Evolutionary conservation across 92 coral and sea anemone genomes (phyloP), one percentile per base, ranked within the genome.

Genomic region (Palythoa caribaeorum): DNA sequence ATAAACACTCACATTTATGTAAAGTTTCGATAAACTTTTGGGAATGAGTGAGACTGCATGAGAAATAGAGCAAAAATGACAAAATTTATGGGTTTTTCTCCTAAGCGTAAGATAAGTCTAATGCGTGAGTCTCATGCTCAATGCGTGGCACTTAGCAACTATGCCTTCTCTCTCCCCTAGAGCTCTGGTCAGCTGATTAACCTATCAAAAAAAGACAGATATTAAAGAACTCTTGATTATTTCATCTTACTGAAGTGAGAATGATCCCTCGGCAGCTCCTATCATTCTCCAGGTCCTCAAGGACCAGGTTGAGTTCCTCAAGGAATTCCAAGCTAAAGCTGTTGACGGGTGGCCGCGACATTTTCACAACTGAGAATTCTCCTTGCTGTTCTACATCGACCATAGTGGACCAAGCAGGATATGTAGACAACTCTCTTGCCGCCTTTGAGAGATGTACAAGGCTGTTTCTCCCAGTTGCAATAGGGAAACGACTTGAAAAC

Each of bases 281-380:
- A 21, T 94, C 95, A 63, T 86, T 76, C 87, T 97, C 98, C 38
- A 97, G 92, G n/a, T 88, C 89, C 48, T 88, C 90, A 59, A 95
- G 80, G 14, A 83, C 91, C 35, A 88, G 54, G 86, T 87, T 92
- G 35, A 97, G 88, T 84, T 97, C 97, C 76, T 94, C 89, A 9
- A 97, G 87, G 80, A 95, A 92, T 37, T 97, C 99, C 71, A 91
- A 84, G 62, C 94, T 89, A 62, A 97, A 94, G 76, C 98, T 94
- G 90, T 97, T 97, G 85, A 97, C 99, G 20, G 99, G 99, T 63
- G 92, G 86, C 53, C 98, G 91, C 70, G 87, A 90, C 88, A 97
- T 90, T 87, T 83, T 86, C 53, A 97, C 79, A 52, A 94, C 68
- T 52, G 98, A 88, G 19, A 92, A 83, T 48, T 87, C 87, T 37